Evolutionary conservation across 2,888 invertebrate species (phyloP).

Genomic region (Hirudinaria manillensis): DNA sequence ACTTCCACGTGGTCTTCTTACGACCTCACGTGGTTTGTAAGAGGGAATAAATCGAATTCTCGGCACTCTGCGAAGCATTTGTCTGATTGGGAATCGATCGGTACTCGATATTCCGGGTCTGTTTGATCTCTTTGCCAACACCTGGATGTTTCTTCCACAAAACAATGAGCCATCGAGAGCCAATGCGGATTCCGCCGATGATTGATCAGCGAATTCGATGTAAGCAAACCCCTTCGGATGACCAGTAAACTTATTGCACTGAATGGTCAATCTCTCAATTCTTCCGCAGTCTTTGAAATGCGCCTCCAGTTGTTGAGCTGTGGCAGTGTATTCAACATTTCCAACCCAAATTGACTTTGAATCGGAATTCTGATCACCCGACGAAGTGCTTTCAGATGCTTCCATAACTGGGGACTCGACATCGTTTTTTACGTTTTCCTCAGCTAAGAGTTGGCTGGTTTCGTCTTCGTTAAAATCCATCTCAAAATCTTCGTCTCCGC

Average conservation of each 20-base stretch:
- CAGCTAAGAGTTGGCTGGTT: no score
- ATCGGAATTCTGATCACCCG: no score
- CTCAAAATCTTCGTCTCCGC: no score
- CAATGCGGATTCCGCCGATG: background rate
- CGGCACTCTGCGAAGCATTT: no score
- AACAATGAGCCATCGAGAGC: background rate
- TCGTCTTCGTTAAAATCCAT: no score
- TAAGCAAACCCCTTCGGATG: slow-evolving; percentile 8
- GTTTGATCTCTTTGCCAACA: background rate
- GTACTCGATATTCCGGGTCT: background rate
- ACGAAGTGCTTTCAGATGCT: no score
- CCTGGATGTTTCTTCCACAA: background rate
- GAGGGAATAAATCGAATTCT: no score
- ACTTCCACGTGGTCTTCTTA: slow-evolving; percentile 4
- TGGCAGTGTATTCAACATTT: background rate
- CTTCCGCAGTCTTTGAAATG: background rate
- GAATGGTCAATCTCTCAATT: background rate
- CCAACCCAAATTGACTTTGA: background rate
- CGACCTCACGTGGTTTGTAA: no score
- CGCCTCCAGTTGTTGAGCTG: background rate
- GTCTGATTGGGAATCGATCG: background rate
- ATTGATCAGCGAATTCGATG: background rate
- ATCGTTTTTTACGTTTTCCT: no score
- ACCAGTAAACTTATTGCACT: background rate
- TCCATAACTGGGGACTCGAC: no score